These are phyloP conservation scores for Anoplius nigerrimus DNA, from an alignment of 2,888 invertebrate genomes.

Conservation along the genomic window DNA sequence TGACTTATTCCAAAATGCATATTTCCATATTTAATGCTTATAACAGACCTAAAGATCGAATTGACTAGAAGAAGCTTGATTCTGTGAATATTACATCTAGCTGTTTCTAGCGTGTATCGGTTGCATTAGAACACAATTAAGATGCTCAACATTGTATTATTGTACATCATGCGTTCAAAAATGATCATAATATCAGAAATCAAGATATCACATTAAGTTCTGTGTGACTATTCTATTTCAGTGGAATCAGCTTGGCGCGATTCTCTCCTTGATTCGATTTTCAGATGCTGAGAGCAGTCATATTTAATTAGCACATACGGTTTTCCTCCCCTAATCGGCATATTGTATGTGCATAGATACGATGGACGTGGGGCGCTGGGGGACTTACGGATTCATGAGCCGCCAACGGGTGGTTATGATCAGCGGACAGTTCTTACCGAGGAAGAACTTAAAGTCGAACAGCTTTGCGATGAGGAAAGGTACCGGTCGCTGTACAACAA, in stretches of 20 bases:
- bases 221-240: conserved; percentile 53
- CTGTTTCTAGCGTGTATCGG: too few relatives aligned
- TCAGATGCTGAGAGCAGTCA: conserved; percentile 55
- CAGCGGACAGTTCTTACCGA: conserved; percentile 81
- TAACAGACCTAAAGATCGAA: too few relatives aligned
- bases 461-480: conserved; percentile 95
- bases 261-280: conserved; percentile 56
- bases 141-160: too few relatives aligned
- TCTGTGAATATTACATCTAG: too few relatives aligned
- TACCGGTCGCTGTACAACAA: conserved; percentile 92
- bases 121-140: too few relatives aligned
- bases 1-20: too few relatives aligned
- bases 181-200: too few relatives aligned
- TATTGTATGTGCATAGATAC: conserved; percentile 82
- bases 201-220: too few relatives aligned
- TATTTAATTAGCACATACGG: conserved; percentile 30
- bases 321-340: conserved; percentile 54
- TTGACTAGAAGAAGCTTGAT: too few relatives aligned
- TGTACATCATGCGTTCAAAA: too few relatives aligned
- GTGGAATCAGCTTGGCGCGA: conserved; percentile 56
- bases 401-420: conserved; percentile 84
- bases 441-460: conserved; percentile 89
- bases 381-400: conserved; percentile 88
- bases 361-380: conserved; percentile 95
- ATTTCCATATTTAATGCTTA: too few relatives aligned